Base-by-base conservation (phyloP, 2,113 vertebrate species). In the Zapornia atra region DNA sequence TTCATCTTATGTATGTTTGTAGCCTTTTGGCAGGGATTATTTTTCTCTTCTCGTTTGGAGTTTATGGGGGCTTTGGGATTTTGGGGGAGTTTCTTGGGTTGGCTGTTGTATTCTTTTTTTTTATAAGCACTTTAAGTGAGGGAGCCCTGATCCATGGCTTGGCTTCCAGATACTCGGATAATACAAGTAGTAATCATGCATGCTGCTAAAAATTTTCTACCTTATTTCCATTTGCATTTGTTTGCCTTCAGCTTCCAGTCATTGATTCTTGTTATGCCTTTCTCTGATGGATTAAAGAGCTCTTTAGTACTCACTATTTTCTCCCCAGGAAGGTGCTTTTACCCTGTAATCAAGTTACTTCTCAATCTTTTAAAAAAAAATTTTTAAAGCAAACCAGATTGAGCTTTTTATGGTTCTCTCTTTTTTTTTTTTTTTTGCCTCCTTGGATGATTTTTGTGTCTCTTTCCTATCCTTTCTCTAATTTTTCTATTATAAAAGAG, bases 181-280 rank as follows among this genome's bases (percentile, higher is more conserved):
- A 86, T 72, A 82, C 14, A 60, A 87, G 86, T 53, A 89, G 69
- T 91, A 96, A 95, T 96, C 61, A 82, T 24, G 53, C 91, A 70
- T 85, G 84, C 89, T 96, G 93, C 65, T 94, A 87, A 94, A 91
- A 78, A 44, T 65, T 95, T 95, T 89, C 70, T 87, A 44, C 31
- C 11, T 85, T 96, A 85, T 89, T 95, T 94, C 86, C 44, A 77
- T 92, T 94, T 95, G 84, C 61, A 87, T 94, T 95, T 91, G 65
- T 96, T 96, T 96, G 81, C 77, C 77, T 97, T 96, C 73, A 94
- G 57, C 70, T 96, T 92, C 65, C 78, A 94, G 93, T 82, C 61
- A 87, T 87, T 96, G 93, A 91, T 91, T 94, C 83, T 85, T 87
- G 83, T 84, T 95, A 82, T 69, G 73, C 75, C 46, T 95, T 80